Evolutionary conservation across 2,797 vertebrate species (phyloP).

Genomic region (Anomalospiza imberbis): DNA sequence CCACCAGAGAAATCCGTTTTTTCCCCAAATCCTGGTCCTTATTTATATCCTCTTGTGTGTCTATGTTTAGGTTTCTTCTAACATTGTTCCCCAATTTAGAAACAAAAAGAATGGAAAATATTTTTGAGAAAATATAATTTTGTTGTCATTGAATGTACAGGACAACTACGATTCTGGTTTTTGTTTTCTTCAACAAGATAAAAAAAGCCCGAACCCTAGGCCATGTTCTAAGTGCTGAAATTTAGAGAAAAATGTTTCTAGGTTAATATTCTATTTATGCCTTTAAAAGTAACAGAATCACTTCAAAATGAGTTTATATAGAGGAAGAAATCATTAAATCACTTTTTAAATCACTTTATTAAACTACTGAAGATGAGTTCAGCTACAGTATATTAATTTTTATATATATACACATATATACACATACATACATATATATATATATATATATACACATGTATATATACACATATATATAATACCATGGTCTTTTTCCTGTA

Average conservation of each 20-base stretch:
- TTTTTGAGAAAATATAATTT: background rate
- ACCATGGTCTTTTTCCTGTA: background rate
- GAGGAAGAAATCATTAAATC: background rate
- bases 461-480: rapidly evolving
- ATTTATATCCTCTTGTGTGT: background rate
- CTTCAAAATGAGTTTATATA: background rate
- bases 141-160: background rate
- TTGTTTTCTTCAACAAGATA: background rate
- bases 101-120: background rate
- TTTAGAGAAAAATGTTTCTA: background rate
- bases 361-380: background rate
- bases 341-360: background rate
- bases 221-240: background rate
- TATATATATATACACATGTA: background rate
- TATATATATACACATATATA: too few species aligned
- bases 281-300: background rate
- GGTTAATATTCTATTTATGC: background rate
- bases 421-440: too few species aligned
- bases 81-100: background rate
- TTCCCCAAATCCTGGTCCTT: background rate
- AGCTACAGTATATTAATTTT: background rate
- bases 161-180: rapidly evolving
- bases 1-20: background rate
- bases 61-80: background rate
- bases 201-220: background rate